Evolutionary conservation across 1,140 invertebrate species (phyloP).

Genomic region (Drosophila arawakana): DNA sequence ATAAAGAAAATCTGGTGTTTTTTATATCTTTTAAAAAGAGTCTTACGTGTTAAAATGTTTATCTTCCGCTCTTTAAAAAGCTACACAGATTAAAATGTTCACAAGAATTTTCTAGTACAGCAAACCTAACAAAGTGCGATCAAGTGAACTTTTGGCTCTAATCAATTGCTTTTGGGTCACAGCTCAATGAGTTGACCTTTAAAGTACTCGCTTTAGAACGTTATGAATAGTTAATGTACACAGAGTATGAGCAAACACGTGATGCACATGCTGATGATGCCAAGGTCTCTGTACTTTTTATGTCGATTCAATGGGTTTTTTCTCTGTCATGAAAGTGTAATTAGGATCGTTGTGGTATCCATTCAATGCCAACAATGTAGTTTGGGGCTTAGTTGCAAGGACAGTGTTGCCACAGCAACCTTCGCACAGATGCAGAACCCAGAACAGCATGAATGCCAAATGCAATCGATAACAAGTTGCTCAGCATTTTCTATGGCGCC

Average conservation of each 20-base stretch:
- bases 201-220: constrained; percentile 19
- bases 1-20: no score
- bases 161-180: constrained; percentile 39
- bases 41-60: no score
- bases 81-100: background rate
- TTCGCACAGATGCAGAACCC: constrained; percentile 5
- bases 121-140: background rate
- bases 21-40: no score
- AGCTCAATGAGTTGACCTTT: constrained; percentile 38
- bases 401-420: constrained; percentile 27
- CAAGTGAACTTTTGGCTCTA: constrained; percentile 13
- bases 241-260: background rate
- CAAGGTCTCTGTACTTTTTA: constrained; percentile 15
- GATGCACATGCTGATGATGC: constrained; percentile 6
- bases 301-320: constrained; percentile 25
- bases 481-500: constrained; percentile 10
- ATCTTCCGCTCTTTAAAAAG: no score
- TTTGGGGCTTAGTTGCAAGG: constrained; percentile 14
- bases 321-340: constrained; percentile 39
- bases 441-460: constrained; percentile 36
- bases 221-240: constrained; percentile 18
- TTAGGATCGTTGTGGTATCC: constrained; percentile 35
- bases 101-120: background rate
- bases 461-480: constrained; percentile 42
- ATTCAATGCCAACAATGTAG: constrained; percentile 44